Base-by-base conservation (phyloP, 2,888 invertebrate species). In the Scaptomyza flava region DNA sequence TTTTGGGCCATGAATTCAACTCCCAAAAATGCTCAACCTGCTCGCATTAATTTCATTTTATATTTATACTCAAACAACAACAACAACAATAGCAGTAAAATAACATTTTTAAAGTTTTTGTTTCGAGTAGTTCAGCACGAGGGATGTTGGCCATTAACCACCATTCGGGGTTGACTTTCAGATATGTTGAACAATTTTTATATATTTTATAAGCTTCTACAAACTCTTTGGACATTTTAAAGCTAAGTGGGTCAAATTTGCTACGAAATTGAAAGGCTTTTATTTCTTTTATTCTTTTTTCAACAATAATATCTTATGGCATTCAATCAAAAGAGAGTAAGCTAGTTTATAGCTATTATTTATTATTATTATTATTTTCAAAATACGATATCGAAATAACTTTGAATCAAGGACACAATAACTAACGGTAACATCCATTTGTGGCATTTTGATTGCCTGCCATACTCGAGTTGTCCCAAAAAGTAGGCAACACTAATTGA, bases 21-120 rank as follows among this genome's bases (percentile, higher is more conserved):
- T 65, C 72, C 72, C 61, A 27, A 31, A 68, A 17, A 41, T 41
- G 54, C 60, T 52, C 74, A 64, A 69, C 61, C 68, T 58, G 73
- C 17, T 43, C 62, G 34, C 74, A 75, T 75, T 76, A 71, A 75
- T 72, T 75, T 77, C 61, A 77, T 72, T 77, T 75, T 77, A 77
- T 77, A 75, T 71, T 75, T 76, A 76, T 71, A 74, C 71, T 62
- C 71, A 65, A 74, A 33, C 61, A 75, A 56, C 54, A 73, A 42
- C 58, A 59, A 47, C 59, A 59, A 41, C 38, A 62, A 48, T 30
- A 34, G 54, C 60, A 69, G 48, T 57, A 60, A 14, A 50, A 50
- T 36, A 51, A 51, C 23, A 36, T 20, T 38, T 73, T 73, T 65
- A 42, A 75, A 70, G 59, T 70, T 76, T 61, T 70, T 30, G 41